A percentile compares a stretch with the other conserved stretches of the same genome.
Evolutionary conservation across 2,888 invertebrate species (phyloP).

Genomic region (Lithophane socia): DNA sequence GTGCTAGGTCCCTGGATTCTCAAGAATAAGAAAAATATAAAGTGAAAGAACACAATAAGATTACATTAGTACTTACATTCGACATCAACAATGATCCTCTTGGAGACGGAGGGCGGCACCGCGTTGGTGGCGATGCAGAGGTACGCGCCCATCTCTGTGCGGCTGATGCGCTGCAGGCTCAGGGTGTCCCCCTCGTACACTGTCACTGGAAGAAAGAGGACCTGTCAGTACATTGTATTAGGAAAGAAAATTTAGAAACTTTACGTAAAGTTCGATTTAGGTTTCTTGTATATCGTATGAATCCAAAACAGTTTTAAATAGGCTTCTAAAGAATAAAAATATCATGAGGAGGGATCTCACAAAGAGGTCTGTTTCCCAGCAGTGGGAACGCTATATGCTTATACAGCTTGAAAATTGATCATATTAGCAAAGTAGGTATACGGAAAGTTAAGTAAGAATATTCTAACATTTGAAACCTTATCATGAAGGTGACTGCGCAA

Average conservation of each 20-base stretch:
- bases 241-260: background rate
- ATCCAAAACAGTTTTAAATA: background rate
- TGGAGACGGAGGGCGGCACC: constrained; percentile 97
- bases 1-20: accelerated
- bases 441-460: constrained; percentile 10
- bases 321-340: background rate
- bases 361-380: background rate
- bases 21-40: background rate
- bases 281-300: background rate
- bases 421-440: background rate
- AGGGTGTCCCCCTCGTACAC: constrained; percentile 96
- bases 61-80: constrained; percentile 92
- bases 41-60: background rate
- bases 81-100: constrained; percentile 97
- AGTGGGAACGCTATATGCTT: background rate
- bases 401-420: background rate
- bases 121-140: constrained; percentile 96
- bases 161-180: constrained; percentile 96
- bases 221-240: background rate
- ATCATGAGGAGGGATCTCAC: too few relatives aligned
- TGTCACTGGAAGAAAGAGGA: constrained; percentile 91
- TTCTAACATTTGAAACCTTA: constrained; percentile 9
- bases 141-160: constrained; percentile 97
- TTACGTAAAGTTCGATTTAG: background rate
- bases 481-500: background rate